Base-by-base conservation (phyloP, 2,797 vertebrate species). In the Brotula barbata region DNA sequence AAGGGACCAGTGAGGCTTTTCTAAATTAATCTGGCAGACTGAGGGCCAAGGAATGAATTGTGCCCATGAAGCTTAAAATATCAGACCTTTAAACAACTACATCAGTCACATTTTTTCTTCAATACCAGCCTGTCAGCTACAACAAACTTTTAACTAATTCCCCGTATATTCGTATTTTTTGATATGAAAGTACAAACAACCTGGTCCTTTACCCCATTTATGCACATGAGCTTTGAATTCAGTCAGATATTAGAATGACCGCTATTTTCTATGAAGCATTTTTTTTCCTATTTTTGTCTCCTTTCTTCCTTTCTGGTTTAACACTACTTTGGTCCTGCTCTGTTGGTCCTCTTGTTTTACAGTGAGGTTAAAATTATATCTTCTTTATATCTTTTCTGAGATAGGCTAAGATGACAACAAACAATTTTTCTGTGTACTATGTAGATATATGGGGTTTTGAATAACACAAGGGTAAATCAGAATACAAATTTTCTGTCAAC, bases 1-100 rank as follows among this genome's bases (percentile, higher is more conserved):
- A 2, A 16, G 43, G 61, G 34, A 14, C 23, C 10, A 4, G 23
- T 19, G 54, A n/a, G 61, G 33, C 43, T 15, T 43, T 40, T 64
- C 36, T 16, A n/a, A 60, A 68, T 50, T 49, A 42, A 58, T 44
- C 63, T 57, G 48, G 2, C 48, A 65, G 43, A 52, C 44, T 59
- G 39, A 19, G 5, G 25, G 23, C 28, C n/a, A 36, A 55, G 20
- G 42, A 51, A 51, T 25, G 60, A 31, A 74, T 50, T 46, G 12
- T 75, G 55, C 45, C 63, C 48, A 64, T 48, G 58, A 75, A 66
- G 64, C 68, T 60, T 1, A 1, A 69, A 67, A 56, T 37, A 65
- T 58, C 22, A 36, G 36, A 22, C 13, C 51, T 41, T 28, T 23
- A 64, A 57, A 53, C 6, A 6, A 44, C 25, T 19, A 41, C 43